Conservation (phyloP, 1,140 invertebrate genomes). For the Parapsyche elsis region DNA sequence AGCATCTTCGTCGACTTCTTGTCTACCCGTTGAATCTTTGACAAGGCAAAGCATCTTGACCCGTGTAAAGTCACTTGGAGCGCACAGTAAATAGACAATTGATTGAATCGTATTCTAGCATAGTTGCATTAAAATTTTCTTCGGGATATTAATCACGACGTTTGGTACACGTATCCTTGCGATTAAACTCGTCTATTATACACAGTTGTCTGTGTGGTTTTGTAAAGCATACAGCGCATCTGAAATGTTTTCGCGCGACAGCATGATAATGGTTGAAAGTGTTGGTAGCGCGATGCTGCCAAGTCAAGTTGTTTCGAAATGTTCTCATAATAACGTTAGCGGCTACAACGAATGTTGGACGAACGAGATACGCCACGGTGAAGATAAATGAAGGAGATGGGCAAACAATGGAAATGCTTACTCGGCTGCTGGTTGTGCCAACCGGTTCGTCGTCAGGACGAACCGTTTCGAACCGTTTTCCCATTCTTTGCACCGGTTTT, state of each 20-base stretch:
- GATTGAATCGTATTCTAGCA: no score
- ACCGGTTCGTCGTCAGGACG: neutral
- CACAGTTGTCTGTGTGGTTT: no score
- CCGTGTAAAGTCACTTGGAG: neutral
- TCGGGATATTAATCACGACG: no score
- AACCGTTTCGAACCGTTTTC: neutral
- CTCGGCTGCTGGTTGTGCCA: neutral
- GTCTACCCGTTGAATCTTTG: constrained; percentile 16
- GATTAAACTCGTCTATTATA: no score
- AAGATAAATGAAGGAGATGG: constrained; percentile 41
- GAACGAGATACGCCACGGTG: neutral
- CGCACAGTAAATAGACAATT: no score
- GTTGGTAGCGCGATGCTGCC: constrained; percentile 26
- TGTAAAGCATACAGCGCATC: neutral
- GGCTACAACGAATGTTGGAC: constrained; percentile 29
- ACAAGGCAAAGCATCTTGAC: constrained; percentile 34
- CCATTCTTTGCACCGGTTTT: neutral
- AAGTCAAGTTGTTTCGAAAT: constrained; percentile 39
- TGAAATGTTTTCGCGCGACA: constrained; percentile 8
- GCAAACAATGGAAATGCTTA: constrained; percentile 45
- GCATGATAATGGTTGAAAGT: constrained; percentile 38
- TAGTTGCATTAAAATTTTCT: no score
- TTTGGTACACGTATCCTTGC: no score
- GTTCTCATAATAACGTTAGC: constrained; percentile 41
- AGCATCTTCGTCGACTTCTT: constrained; percentile 26